phyloP scores from a whole-genome alignment of 1,140 invertebrate species.

The Drosophila ohnishii region DNA sequence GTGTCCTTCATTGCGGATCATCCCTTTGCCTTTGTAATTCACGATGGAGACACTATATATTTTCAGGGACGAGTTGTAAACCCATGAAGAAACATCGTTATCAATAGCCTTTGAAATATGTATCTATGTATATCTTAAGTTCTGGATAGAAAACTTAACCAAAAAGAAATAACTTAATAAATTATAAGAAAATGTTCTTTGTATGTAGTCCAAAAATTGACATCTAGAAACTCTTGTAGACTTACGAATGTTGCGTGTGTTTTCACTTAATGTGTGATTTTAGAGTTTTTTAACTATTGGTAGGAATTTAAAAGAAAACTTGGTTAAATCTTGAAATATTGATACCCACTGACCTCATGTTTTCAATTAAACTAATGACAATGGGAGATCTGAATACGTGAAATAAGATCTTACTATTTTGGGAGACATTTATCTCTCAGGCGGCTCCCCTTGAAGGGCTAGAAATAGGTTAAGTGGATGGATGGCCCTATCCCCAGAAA shows the following conservation, averaged over 20 bases:
- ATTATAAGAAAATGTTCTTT: neutral
- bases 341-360: neutral
- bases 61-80: constrained; percentile 32
- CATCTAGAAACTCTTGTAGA: neutral
- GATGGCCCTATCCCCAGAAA: neutral
- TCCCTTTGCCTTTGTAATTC: constrained; percentile 64
- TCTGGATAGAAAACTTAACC: neutral
- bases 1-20: constrained; percentile 52
- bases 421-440: neutral
- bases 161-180: neutral
- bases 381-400: too few relatives aligned
- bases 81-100: neutral
- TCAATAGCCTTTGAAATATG: neutral
- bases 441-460: constrained; percentile 7
- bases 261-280: neutral
- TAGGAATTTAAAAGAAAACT: neutral
- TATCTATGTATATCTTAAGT: neutral
- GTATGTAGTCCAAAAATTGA: neutral
- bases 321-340: neutral
- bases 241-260: neutral
- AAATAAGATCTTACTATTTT: neutral
- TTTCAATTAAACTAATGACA: neutral
- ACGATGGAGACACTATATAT: constrained; percentile 17
- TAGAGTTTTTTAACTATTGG: neutral
- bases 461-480: constrained; percentile 10